A percentile compares a stretch with the other conserved stretches of the same genome.
These are phyloP conservation scores for Nemotelus pantherinus DNA, from an alignment of 2,888 invertebrate species.

Conservation along the genomic window DNA sequence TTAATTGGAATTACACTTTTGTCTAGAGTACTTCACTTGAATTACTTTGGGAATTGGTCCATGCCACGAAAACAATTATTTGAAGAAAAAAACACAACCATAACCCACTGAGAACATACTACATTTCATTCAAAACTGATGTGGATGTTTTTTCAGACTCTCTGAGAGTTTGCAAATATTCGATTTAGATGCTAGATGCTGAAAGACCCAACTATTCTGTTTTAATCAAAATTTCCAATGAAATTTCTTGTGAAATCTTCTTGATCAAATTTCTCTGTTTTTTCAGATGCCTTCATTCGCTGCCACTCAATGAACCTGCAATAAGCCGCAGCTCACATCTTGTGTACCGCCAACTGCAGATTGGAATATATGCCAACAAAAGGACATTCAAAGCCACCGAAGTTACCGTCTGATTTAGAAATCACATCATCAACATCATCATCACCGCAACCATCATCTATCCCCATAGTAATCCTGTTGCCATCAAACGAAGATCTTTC, in stretches of 20 bases:
- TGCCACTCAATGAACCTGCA: too few relatives aligned
- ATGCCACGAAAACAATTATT: neutral
- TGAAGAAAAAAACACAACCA: neutral
- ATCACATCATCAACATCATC: neutral
- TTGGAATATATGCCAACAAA: slow-evolving; percentile 1
- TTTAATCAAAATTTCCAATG: too few relatives aligned
- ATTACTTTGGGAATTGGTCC: neutral
- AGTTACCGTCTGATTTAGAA: neutral
- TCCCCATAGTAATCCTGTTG: neutral
- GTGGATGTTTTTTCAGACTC: too few relatives aligned
- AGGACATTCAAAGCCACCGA: neutral
- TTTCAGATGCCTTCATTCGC: too few relatives aligned
- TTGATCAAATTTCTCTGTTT: too few relatives aligned
- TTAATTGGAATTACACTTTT: slow-evolving; percentile 41
- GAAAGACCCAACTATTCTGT: too few relatives aligned
- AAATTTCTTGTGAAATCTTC: too few relatives aligned
- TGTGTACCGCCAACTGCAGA: neutral
- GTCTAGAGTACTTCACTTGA: slow-evolving; percentile 13
- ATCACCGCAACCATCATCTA: neutral
- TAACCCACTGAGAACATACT: too few relatives aligned
- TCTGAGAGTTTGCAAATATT: too few relatives aligned
- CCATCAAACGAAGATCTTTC: slow-evolving; percentile 7
- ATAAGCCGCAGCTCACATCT: too few relatives aligned
- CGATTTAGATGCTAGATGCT: too few relatives aligned
- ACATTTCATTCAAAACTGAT: too few relatives aligned